Base-by-base conservation (phyloP, 2,797 vertebrate genomes). In the Loriculus beryllinus region DNA sequence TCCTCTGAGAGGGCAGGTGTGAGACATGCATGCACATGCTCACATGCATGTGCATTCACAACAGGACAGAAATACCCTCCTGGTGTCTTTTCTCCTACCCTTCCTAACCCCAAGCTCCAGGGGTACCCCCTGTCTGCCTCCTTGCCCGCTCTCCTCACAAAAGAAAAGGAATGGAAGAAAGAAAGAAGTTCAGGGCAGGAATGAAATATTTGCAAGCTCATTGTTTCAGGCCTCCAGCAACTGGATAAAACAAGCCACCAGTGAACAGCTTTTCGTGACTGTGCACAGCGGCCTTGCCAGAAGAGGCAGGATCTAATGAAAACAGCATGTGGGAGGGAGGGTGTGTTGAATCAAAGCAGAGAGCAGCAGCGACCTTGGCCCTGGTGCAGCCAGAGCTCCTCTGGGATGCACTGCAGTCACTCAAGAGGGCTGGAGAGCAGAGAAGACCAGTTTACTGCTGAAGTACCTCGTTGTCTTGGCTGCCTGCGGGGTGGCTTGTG, bases 181-280 rank as follows among this genome's bases (percentile, higher is more conserved):
- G 18, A 18, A 28, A 43, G 48, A 21, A 33, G n/a, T 3, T 0
- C 1, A 33, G 51, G 39, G 65, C 54, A 85, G 79, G 82, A 85
- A 85, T 37, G 45, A 70, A 91, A 59, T 89, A 96, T 89, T 95
- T 96, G 92, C 93, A 93, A 82, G 63, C 82, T 96, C 94, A 96
- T 95, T 95, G 86, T 89, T 95, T 89, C 68, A 91, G 72, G 82
- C 54, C 64, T 87, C 69, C 52, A 83, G 42, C 71, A 85, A 95
- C 86, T 85, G 88, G 82, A 91, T 95, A 43, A 89, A 96, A 90
- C 85, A 94, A 94, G 78, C 47, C 88, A 86, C 52, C 42, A 93
- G 75, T 28, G 71, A 95, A 60, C 68, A 85, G 56, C 90, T 90
- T 95, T 78, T 94, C 57, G 81, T 95, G 96, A 95, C 92, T 93